Conservation (phyloP, 2,888 invertebrate species). For the Tolmerus cingulatus region DNA sequence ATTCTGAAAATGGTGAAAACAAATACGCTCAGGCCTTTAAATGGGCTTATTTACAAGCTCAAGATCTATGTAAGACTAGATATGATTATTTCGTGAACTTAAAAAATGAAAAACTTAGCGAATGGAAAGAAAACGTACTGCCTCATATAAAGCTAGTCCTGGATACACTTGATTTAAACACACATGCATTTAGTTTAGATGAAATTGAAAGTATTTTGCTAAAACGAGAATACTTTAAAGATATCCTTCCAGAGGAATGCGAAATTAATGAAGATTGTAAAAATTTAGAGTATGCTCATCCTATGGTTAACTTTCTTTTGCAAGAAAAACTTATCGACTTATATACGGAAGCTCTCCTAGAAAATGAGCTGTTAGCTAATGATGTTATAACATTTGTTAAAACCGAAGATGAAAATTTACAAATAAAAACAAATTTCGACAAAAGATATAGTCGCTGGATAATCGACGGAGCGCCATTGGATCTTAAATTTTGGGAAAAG, state of each 20-base stretch:
- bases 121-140: constrained; percentile 49
- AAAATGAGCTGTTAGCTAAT: background rate
- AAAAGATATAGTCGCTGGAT: constrained; percentile 67
- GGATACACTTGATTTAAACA: constrained; percentile 55
- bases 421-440: background rate
- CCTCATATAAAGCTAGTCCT: constrained; percentile 62
- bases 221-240: background rate
- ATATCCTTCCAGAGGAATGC: background rate
- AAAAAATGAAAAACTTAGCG: background rate
- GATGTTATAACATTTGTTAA: background rate
- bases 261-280: background rate
- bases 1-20: background rate
- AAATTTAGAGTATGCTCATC: background rate
- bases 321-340: background rate
- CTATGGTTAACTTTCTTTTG: background rate
- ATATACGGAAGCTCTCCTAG: background rate
- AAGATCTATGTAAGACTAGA: background rate
- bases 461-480: constrained; percentile 68
- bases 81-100: constrained; percentile 59
- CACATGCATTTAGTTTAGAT: background rate
- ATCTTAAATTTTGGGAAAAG: constrained; percentile 65
- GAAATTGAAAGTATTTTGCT: background rate
- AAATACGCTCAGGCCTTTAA: background rate
- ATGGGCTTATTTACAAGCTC: background rate
- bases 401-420: background rate